Evolutionary conservation across 2,888 invertebrate genomes (phyloP).

Genomic region (Augiades crinisus): DNA sequence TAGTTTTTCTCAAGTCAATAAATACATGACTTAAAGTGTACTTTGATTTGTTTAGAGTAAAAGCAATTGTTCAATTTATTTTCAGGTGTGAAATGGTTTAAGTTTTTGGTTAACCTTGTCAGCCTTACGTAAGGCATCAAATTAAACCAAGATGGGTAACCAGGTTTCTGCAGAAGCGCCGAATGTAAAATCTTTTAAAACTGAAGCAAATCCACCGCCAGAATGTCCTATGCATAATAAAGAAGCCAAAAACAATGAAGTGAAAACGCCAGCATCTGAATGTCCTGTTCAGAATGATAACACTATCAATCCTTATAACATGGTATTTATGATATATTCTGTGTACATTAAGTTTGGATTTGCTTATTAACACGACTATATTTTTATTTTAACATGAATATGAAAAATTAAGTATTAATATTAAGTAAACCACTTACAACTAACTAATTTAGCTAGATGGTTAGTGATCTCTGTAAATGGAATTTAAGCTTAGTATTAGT

Average conservation of each 20-base stretch:
- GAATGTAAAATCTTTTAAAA: slow-evolving; percentile 39
- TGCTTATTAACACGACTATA: no score
- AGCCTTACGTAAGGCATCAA: slow-evolving; percentile 65
- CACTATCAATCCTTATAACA: slow-evolving; percentile 89
- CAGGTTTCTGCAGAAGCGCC: slow-evolving; percentile 62
- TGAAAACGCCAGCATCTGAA: slow-evolving; percentile 69
- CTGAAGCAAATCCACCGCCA: slow-evolving; percentile 80
- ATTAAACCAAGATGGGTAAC: slow-evolving; percentile 59
- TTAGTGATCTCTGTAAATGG: no score
- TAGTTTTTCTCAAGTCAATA: neutral
- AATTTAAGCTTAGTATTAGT: no score
- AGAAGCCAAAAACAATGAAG: slow-evolving; percentile 37
- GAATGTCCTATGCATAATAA: slow-evolving; percentile 94
- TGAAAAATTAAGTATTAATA: no score
- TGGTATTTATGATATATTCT: slow-evolving; percentile 79
- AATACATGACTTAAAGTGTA: neutral
- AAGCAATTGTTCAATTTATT: slow-evolving; percentile 10
- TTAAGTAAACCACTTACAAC: no score
- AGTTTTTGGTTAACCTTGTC: slow-evolving; percentile 47
- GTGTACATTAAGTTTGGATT: no score
- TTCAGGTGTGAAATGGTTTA: slow-evolving; percentile 35
- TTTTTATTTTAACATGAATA: no score
- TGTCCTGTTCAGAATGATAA: slow-evolving; percentile 87
- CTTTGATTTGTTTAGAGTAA: neutral
- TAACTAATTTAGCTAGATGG: no score